Percentiles rank a stretch among this genome's conserved stretches.
Evolutionary conservation across 2,888 invertebrate species (phyloP).

Genomic region (Leptinotarsa rubiginosa): DNA sequence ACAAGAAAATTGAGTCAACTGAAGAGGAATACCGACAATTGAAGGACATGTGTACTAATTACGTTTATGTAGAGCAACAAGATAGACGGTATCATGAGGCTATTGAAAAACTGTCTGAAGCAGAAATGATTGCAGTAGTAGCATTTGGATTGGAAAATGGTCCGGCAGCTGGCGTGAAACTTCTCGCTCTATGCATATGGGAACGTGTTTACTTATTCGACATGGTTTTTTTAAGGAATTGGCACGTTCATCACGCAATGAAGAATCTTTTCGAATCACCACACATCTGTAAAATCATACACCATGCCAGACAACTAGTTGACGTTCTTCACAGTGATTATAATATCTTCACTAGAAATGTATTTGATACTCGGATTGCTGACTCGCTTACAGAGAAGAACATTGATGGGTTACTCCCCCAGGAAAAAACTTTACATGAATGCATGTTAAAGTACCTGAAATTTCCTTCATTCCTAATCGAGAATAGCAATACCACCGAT

Average conservation of each 20-base stretch:
- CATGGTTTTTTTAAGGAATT: slow-evolving; percentile 39
- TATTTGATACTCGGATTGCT: slow-evolving; percentile 49
- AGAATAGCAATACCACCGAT: too few species aligned
- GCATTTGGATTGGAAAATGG: slow-evolving; percentile 47
- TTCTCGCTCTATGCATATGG: slow-evolving; percentile 47
- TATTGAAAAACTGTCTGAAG: slow-evolving; percentile 41
- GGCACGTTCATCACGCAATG: slow-evolving; percentile 47
- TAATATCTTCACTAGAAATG: slow-evolving; percentile 45
- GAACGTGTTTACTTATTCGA: slow-evolving; percentile 50
- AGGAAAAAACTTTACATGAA: too few species aligned
- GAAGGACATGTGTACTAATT: slow-evolving; percentile 43
- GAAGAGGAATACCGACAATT: slow-evolving; percentile 49
- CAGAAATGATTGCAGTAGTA: slow-evolving; percentile 48
- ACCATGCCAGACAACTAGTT: slow-evolving; percentile 48
- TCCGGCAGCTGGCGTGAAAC: slow-evolving; percentile 31
- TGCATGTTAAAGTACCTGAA: too few species aligned
- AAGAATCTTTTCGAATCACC: slow-evolving; percentile 49
- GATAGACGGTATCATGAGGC: slow-evolving; percentile 50
- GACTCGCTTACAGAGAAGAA: slow-evolving; percentile 49
- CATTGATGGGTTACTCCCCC: not conserved
- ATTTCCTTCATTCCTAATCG: too few species aligned
- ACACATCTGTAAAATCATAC: slow-evolving; percentile 49
- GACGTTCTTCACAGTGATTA: slow-evolving; percentile 48
- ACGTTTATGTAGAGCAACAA: slow-evolving; percentile 45
- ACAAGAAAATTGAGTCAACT: slow-evolving; percentile 40